Evolutionary conservation across 1,140 invertebrate species (phyloP).

Genomic region (Drosophila auraria): DNA sequence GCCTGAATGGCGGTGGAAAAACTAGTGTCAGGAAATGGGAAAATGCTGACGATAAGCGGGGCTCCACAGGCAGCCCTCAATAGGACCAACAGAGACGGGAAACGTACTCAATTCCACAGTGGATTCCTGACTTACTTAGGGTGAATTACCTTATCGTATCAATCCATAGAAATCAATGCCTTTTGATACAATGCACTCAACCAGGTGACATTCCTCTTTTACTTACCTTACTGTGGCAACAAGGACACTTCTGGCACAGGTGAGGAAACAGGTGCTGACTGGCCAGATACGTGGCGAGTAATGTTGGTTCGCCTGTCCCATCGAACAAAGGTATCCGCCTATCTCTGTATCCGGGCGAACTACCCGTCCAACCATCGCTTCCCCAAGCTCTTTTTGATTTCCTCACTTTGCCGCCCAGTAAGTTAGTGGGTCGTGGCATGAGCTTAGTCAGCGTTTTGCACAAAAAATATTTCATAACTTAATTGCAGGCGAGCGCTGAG

Average conservation of each 20-base stretch:
- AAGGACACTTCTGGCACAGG: conserved; percentile 28
- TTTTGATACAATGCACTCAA: neutral
- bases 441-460: conserved; percentile 73
- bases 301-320: conserved; percentile 23
- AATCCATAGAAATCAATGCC: neutral
- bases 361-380: conserved; percentile 5
- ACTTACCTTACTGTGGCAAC: conserved; percentile 7
- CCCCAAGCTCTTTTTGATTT: neutral
- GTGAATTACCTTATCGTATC: too few relatives aligned
- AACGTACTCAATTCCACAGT: neutral
- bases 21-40: conserved; percentile 31
- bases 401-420: conserved; percentile 17
- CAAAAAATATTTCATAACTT: conserved; percentile 75
- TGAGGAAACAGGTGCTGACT: conserved; percentile 43
- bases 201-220: conserved; percentile 25
- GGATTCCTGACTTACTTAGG: neutral
- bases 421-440: conserved; percentile 52
- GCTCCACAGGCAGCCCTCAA: neutral
- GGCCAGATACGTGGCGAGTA: conserved; percentile 41
- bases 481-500: conserved; percentile 60
- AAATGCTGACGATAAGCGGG: conserved; percentile 27
- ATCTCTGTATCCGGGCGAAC: conserved; percentile 21
- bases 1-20: conserved; percentile 10
- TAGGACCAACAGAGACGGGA: neutral
- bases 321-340: conserved; percentile 31